Base-by-base conservation (phyloP, 2,888 invertebrate genomes). In the Torymus auratus region DNA sequence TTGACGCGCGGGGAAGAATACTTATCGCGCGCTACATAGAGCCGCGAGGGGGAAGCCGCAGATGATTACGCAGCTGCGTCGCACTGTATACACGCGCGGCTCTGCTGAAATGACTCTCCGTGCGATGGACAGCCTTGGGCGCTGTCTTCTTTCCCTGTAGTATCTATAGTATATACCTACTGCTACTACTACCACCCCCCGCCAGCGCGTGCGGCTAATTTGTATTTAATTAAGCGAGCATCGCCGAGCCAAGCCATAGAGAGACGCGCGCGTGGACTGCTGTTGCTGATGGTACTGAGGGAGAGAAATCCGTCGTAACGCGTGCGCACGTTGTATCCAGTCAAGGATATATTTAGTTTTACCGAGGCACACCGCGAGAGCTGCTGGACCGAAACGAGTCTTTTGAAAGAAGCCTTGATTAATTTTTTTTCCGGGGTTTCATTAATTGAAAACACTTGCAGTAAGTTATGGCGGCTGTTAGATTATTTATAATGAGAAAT, bases 171-270 rank as follows among this genome's bases (percentile, higher is more conserved):
- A n/a, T 56, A n/a, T 41, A 65, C 41, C 41, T 41, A 41, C 7
- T 41, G 7, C 41, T 41, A 41, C 28, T 7, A 41, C 41, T 41
- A 41, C 41, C 7, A 41, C 28, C 70, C 62, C 69, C 20, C 68
- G 52, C 17, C 56, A 12, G 50, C 60, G 61, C 50, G 67, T 17
- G 20, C 52, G 50, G 84, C 85, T 88, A 87, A 88, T 87, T 88
- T 87, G 84, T 86, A 86, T 87, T 88, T 87, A 87, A 88, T 87
- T 88, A 88, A 88, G 81, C 85, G 80, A 84, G 83, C 84, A 68
- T 83, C 62, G 69, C 78, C 60, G 23, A 67, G 76, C 20, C 55
- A 71, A 80, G 75, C 79, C 79, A 70, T 80, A 80, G 69, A 64
- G 65, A 23, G 41, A 50, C 73, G 13, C 41, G 62, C 56, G 56